Conservation (phyloP, 2,797 vertebrate genomes). For the Neosalanx taihuensis region DNA sequence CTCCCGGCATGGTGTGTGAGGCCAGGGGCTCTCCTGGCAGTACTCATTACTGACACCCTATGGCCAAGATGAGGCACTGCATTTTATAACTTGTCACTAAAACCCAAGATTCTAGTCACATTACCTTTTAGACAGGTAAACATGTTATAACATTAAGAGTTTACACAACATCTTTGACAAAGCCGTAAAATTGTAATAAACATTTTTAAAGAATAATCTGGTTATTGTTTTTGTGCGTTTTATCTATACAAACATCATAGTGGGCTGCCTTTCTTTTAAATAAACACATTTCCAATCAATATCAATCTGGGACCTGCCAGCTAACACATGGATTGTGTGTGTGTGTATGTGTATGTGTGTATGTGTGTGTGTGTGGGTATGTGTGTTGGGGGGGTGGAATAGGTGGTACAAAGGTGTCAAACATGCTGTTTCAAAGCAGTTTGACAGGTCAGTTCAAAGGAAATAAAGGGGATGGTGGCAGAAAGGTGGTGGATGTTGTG, state of each 20-base stretch:
- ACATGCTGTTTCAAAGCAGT: constrained; percentile 27
- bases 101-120: constrained; percentile 20
- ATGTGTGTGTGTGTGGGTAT: too few relatives aligned
- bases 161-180: constrained; percentile 27
- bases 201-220: constrained; percentile 22
- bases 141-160: constrained; percentile 25
- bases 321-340: too few relatives aligned
- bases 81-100: constrained; percentile 1
- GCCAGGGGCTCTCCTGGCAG: neutral
- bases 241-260: neutral
- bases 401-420: neutral
- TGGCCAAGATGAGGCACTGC: constrained; percentile 34
- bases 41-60: constrained; percentile 44
- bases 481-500: constrained; percentile 51
- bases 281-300: neutral
- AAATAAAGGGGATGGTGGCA: constrained; percentile 46
- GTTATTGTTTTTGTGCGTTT: neutral
- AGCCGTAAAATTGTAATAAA: constrained; percentile 44
- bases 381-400: too few relatives aligned
- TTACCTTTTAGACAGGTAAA: constrained; percentile 21
- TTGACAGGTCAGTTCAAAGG: neutral
- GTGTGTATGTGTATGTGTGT: too few relatives aligned
- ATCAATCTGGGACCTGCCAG: too few relatives aligned
- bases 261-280: neutral
- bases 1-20: too few relatives aligned